A percentile compares a stretch with the other conserved stretches of the same genome.
phyloP scores from a whole-genome alignment of 2,888 invertebrate genomes.

The Zele albiditarsus region DNA sequence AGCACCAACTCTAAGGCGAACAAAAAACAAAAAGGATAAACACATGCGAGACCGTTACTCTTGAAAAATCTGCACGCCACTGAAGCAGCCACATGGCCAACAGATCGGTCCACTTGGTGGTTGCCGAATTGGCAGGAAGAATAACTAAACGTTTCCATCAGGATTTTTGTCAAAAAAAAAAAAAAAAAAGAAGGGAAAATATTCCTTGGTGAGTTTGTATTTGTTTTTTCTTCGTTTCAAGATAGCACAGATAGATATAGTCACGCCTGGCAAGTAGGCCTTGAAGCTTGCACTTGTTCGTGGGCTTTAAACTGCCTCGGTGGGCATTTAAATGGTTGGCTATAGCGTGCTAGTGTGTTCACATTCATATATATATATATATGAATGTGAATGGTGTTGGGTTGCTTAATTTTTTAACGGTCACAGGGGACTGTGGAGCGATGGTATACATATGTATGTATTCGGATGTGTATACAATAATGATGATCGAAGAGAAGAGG shows the following conservation, averaged over 20 bases:
- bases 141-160: not conserved
- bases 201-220: not conserved
- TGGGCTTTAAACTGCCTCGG: not conserved
- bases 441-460: not conserved
- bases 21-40: not conserved
- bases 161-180: not conserved
- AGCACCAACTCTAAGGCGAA: not conserved
- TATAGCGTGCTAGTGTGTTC: no score
- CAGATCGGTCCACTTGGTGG: not conserved
- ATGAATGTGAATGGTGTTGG: conserved; percentile 25
- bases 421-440: conserved; percentile 50
- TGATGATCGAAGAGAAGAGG: not conserved
- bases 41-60: conserved; percentile 3
- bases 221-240: not conserved
- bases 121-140: not conserved
- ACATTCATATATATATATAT: not conserved
- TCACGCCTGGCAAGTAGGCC: not conserved
- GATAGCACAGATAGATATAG: not conserved
- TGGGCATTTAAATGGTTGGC: not conserved
- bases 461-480: not conserved
- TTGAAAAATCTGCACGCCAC: not conserved
- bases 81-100: not conserved
- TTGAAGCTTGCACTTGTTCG: not conserved
- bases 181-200: not conserved
- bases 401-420: conserved; percentile 65